Evolutionary conservation across 2,797 vertebrate genomes (phyloP), one percentile per base, ranked within the genome.

Genomic region (Eurystomus glaucurus): DNA sequence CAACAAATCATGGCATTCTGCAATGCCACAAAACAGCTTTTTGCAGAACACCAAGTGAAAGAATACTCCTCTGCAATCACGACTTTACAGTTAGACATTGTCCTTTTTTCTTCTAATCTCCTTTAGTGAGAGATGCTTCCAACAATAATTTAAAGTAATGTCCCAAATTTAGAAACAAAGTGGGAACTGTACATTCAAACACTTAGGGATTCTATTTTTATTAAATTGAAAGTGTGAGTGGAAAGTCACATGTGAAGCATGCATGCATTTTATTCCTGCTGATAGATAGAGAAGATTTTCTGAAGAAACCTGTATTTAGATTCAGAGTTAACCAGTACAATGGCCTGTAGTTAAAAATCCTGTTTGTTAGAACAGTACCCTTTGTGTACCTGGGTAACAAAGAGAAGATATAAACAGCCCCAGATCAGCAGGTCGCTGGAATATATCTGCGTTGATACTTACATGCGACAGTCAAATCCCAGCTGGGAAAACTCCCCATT

Each of bases 141-240:
- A 95, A 96, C 74, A 87, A 84, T 94, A 72, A 97, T 80, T 90
- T 93, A 76, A 94, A 97, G 83, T 78, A 90, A 77, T 81, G 79
- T 61, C 83, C 91, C 91, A 91, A 82, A 97, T 97, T 97, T 97
- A 97, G 97, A 97, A 97, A 60, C 77, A 96, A 90, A 96, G 91
- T 97, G 94, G 96, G 95, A 97, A 97, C 77, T 86, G 91, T 95
- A 91, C 88, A 90, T 96, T 97, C 91, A 95, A 97, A 96, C 85
- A 58, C 68, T 92, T 91, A 86, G 78, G 19, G 54, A 87, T 81
- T 97, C 96, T 97, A 96, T 96, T 96, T 98, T 98, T 97, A 82
- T 92, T 77, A 77, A 91, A 95, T 88, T 77, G 88, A 89, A 96
- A 93, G 90, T 93, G 85, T 96, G 87, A 96, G 65, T 95, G 87